Evolutionary conservation across 2,888 invertebrate species (phyloP), one percentile per base, ranked within the genome.

Genomic region (Drosophila rellima): DNA sequence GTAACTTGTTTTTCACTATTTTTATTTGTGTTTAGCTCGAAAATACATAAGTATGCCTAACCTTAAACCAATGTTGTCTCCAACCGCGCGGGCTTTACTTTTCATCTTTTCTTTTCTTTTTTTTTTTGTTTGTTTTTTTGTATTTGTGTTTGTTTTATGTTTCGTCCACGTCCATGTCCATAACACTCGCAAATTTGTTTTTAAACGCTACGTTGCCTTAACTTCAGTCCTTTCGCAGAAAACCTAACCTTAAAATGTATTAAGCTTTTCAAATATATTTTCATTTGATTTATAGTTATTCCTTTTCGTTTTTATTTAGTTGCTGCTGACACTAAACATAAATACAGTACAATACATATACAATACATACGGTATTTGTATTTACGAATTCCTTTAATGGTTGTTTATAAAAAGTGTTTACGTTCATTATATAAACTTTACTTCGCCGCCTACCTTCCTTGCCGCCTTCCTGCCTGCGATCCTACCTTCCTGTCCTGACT

Each of bases 161-260:
- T 66, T 67, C 80, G 83, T 80, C 50, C 78, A 87, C 88, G 60
- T 80, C 80, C 80, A 84, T 84, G 73, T 88, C 85, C 87, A 86
- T 82, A 87, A 89, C 88, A 87, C 89, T 77, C 86, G 78, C 77
- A 79, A 89, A 83, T 90, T 88, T 80, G 79, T 77, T 78, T 88
- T 82, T 91, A 88, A 89, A 87, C 90, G 84, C 91, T 90, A 91
- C 82, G 78, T 91, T 90, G 88, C 91, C 91, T 90, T 90, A 88
- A 89, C 83, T 89, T 90, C 90, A 90, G 91, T 90, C 90, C 91
- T 88, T 91, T 90, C 84, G 87, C 85, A 90, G 86, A 85, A 85
- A 85, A 89, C 83, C 85, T 85, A 88, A 88, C 74, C 90, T 90
- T 85, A 89, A 78, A 81, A 82, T 80, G 88, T 82, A 88, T 74